These are phyloP conservation scores for Stenoptilia bipunctidactyla DNA, from an alignment of 2,888 invertebrate genomes.

Conservation along the genomic window DNA sequence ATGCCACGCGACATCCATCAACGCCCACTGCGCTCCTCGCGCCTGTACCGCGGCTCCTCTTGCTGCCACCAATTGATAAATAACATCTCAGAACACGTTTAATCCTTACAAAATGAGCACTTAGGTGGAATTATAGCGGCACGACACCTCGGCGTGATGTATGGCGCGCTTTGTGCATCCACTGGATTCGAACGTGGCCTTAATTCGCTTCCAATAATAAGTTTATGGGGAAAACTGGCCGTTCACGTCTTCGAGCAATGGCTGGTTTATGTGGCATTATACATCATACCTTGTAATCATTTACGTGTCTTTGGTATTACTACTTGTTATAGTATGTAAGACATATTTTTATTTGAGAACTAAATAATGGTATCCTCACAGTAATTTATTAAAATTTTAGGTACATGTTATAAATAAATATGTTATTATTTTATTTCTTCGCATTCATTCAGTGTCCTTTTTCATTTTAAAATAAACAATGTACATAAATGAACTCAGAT, in stretches of 20 bases:
- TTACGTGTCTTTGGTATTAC: neutral
- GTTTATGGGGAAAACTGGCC: conserved; percentile 44
- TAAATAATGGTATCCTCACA: too few species aligned
- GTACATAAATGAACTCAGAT: too few species aligned
- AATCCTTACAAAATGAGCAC: conserved; percentile 48
- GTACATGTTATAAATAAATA: too few species aligned
- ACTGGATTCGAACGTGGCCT: conserved; percentile 32
- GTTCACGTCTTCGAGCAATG: conserved; percentile 17
- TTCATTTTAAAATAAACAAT: too few species aligned
- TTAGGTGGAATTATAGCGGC: conserved; percentile 4
- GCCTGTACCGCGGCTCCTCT: conserved; percentile 6
- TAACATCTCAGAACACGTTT: conserved; percentile 38
- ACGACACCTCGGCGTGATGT: conserved; percentile 25
- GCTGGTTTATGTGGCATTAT: neutral
- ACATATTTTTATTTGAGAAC: too few species aligned
- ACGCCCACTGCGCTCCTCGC: conserved; percentile 13
- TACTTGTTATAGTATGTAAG: too few species aligned
- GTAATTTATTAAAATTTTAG: too few species aligned
- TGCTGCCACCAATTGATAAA: conserved; percentile 45
- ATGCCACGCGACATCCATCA: neutral
- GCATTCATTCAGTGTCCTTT: too few species aligned
- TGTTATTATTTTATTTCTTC: too few species aligned
- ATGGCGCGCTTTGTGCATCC: conserved; percentile 33
- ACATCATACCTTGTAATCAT: neutral
- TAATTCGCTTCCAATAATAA: conserved; percentile 32